phyloP scores from a whole-genome alignment of 2,113 vertebrate genomes.

The Aspiorhynchus laticeps region DNA sequence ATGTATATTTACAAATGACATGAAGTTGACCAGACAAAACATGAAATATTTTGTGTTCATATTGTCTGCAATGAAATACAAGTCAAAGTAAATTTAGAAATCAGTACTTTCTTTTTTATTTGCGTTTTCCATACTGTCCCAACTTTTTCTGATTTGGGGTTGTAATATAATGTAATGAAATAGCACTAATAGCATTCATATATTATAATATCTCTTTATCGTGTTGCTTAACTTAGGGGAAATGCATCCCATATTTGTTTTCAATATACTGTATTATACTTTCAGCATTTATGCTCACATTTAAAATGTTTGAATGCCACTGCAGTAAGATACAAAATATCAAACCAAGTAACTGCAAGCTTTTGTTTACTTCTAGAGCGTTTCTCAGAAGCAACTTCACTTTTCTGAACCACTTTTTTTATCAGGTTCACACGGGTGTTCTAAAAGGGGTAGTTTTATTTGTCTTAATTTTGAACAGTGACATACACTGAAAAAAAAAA shows the following conservation, averaged over 20 bases:
- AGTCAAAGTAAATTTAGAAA: too few species aligned
- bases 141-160: too few species aligned
- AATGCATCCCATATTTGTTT: background rate
- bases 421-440: background rate
- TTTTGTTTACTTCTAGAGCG: background rate
- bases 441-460: background rate
- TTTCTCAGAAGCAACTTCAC: background rate
- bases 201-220: background rate
- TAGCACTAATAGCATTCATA: background rate
- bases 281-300: background rate
- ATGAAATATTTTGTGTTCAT: too few species aligned
- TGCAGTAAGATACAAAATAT: background rate
- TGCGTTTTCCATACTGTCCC: too few species aligned
- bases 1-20: too few species aligned
- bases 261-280: background rate
- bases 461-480: background rate
- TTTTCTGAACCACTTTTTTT: background rate
- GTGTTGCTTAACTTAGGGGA: background rate
- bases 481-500: background rate
- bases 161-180: slow-evolving; percentile 26
- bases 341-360: background rate
- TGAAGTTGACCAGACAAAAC: too few species aligned
- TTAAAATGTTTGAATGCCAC: background rate
- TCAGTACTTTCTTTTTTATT: too few species aligned
- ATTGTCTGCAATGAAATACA: too few species aligned